Evolutionary conservation across 2,888 invertebrate genomes (phyloP), one percentile per base, ranked within the genome.

Genomic region (Panorpa germanica): DNA sequence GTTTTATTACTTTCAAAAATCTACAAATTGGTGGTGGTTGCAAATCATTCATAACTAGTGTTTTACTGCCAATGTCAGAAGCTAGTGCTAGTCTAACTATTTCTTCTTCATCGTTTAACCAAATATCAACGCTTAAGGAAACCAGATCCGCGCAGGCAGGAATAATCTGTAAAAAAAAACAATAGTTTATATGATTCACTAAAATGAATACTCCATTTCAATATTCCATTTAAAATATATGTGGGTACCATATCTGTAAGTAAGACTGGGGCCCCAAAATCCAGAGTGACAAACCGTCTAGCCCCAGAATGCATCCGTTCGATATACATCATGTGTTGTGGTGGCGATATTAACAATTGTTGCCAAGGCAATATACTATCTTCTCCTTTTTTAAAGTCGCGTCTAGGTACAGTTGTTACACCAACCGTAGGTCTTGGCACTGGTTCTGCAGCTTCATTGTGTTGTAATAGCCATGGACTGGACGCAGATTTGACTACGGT

Each of bases 291-390:
- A 57, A 80, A 88, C 33, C 90, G 66, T n/a, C 90, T 61, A 1
- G 88, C 90, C 31, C 90, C 85, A 1, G 88, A 85, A 55, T 88
- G 85, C 81, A 91, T 86, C 34, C 88, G 63, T 48, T 91, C 90
- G 25, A 91, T 83, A 11, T 90, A 78, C 35, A 91, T 64, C 41
- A 77, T 73, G 45, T 85, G 82, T 39, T 82, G 80, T 15, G 85
- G 77, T 25, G 83, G 78, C 36, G 75, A 67, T 35, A 77, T 66
- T 39, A 88, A 59, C 29, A 83, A 59, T 45, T 77, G 73, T 44
- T 77, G 75, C 73, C 80, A 78, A 4, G 76, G 70, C 31, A 73
- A 65, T 35, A 50, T 42, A 38, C 45, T 38, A 28, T 53, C 50
- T 20, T n/a, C n/a, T n/a, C n/a, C n/a, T n/a, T n/a, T n/a, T n/a